Base-by-base conservation (phyloP, 1,140 invertebrate genomes). In the Agraylea sexmaculata region DNA sequence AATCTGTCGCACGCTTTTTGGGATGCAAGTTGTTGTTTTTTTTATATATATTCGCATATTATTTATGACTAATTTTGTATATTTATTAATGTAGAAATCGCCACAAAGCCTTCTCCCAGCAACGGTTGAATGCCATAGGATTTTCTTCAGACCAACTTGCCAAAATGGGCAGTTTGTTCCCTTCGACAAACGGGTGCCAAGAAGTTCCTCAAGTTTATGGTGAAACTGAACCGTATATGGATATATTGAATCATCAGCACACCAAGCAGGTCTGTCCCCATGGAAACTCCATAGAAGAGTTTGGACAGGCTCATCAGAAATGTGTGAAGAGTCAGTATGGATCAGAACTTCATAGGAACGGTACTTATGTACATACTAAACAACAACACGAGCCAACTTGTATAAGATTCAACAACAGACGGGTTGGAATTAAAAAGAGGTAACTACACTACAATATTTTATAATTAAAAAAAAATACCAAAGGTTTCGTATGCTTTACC, bases 81-180 rank as follows among this genome's bases (percentile, higher is more conserved):
- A n/a, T n/a, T n/a, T n/a, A n/a, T n/a, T n/a, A n/a, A 10, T 17
- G 60, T 62, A 68, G 65, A 65, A 62, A 59, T 46, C 60, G 55
- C 39, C 59, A 64, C 56, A 66, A 66, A 60, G 60, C 64, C 58
- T 68, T 65, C 57, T 62, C 63, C 49, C 60, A 65, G 53, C 63
- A 66, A 53, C 65, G 60, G 47, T 58, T 64, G 58, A 42, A 43
- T 11, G 41, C 47, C 7, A 66, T 63, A 43, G 60, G 63, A 56
- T 64, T 66, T 47, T 62, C 64, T 42, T 58, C 61, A 54, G 64
- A 65, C 51, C 64, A 66, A 55, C 49, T 68, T 50, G 57, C 59
- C 47, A 68, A 68, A 49, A 64, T 59, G 40, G 62, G 64, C 42
- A 59, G 57, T 39, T 53, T 68, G 31, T 68, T 68, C 50, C 65